Evolutionary conservation across 2,113 vertebrate species (phyloP).

Genomic region (Oxyruncus cristatus): DNA sequence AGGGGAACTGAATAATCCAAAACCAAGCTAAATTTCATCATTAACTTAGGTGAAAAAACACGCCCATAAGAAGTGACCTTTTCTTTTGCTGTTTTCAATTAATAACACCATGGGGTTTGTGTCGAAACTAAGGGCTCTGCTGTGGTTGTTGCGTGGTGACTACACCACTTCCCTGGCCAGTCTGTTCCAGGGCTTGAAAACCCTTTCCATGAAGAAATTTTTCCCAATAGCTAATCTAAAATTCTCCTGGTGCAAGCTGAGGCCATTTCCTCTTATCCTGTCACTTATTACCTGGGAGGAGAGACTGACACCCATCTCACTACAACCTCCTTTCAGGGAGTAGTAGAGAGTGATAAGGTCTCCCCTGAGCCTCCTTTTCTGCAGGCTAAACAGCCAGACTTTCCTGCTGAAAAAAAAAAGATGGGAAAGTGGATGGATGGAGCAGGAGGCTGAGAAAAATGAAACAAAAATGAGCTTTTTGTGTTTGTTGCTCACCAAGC

Average conservation of each 20-base stretch:
- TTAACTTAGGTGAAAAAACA: not conserved
- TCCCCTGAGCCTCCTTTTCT: not conserved
- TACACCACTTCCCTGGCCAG: not conserved
- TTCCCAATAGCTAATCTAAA: not conserved
- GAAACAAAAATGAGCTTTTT: not conserved
- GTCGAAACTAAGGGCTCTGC: not conserved
- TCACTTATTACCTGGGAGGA: not conserved
- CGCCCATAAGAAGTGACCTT: accelerated
- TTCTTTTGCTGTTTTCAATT: not conserved
- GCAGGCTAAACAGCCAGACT: not conserved
- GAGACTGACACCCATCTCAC: not conserved
- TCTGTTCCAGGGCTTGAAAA: not conserved
- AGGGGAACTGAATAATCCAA: not conserved
- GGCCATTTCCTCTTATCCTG: not conserved
- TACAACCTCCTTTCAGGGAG: not conserved
- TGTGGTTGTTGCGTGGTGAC: not conserved
- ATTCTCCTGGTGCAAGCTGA: not conserved
- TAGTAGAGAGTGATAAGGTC: accelerated
- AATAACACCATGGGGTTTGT: not conserved
- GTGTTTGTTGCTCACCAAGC: not conserved
- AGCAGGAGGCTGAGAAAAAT: not conserved
- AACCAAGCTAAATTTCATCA: not conserved
- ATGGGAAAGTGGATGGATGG: not conserved
- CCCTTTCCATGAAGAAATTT: not conserved
- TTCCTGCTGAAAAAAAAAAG: not conserved